Evolutionary conservation across 2,888 invertebrate species (phyloP), one percentile per base, ranked within the genome.

Genomic region (Aphodius sticticus): DNA sequence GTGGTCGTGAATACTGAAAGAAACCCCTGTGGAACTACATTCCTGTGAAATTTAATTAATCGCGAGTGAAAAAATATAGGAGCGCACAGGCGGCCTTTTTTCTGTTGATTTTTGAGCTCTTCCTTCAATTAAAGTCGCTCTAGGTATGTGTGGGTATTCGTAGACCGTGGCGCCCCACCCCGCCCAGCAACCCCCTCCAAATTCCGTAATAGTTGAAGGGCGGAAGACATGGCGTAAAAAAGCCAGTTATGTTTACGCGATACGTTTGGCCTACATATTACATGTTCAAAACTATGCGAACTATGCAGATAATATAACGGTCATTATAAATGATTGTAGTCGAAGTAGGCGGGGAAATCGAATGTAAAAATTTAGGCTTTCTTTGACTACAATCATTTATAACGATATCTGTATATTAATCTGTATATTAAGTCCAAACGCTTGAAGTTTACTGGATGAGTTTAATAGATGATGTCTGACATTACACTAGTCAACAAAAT

Each of bases 201-300:
- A 72, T 72, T 26, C 72, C 76, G 76, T 69, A 26, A 35, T 36
- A 76, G 53, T 26, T 69, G 26, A 38, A 14, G 15, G 26, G 53
- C 9, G 2, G 53, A 53, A 53, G 53, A 53, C 53, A 53, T 9
- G 9, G n/a, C 36, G 37, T 16, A 77, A 77, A 71, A 38, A 69
- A 16, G 72, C 26, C 76, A 16, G 36, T 35, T 35, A 76, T 76
- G 70, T 79, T 72, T 76, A 79, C 70, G 76, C 53, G 16, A 78
- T 78, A 75, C 76, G 70, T 69, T 76, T 81, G 79, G 76, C 81
- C 82, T 82, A 81, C 81, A 84, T 84, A 86, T 85, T 83, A 84
- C 84, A 84, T 85, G 84, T 81, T 84, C 83, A 81, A 83, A 86
- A 85, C 85, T 86, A 86, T 86, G 85, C 82, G 81, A 82, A 84